Percentiles rank a stretch among this genome's conserved stretches.
These are phyloP conservation scores for Athene noctua DNA, from an alignment of 2,113 vertebrate species.

Conservation along the genomic window DNA sequence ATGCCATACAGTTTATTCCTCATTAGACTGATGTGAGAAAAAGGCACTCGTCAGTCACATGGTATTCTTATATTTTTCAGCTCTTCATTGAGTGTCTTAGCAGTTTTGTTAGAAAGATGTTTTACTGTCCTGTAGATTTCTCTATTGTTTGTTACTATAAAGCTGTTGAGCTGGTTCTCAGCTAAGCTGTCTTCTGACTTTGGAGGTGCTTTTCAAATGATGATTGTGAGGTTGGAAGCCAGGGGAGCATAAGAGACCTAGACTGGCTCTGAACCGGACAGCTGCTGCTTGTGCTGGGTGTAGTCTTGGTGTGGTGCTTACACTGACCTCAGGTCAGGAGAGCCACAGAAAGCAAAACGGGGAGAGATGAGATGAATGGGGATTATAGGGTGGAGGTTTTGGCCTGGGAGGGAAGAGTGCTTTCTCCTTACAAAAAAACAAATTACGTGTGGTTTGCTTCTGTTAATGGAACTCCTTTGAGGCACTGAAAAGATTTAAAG, in stretches of 20 bases:
- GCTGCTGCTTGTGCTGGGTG: not conserved
- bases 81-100: not conserved
- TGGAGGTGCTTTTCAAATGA: not conserved
- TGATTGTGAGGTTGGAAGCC: not conserved
- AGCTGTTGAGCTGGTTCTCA: not conserved
- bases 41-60: rapidly evolving
- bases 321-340: not conserved
- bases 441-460: not conserved
- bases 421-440: not conserved
- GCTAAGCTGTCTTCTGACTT: not conserved
- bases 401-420: not conserved
- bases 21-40: not conserved
- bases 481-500: not conserved
- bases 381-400: not conserved
- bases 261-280: not conserved
- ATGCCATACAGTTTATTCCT: not conserved
- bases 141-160: rapidly evolving
- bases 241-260: not conserved
- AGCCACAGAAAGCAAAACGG: not conserved
- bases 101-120: not conserved
- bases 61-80: not conserved
- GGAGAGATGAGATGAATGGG: not conserved
- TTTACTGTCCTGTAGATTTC: not conserved
- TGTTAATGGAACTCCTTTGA: not conserved
- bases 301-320: not conserved